Percentiles rank a stretch among this genome's conserved stretches.
These are phyloP conservation scores for Caenorhabditis inopinata DNA, from an alignment of 1,140 invertebrate genomes.

Conservation along the genomic window DNA sequence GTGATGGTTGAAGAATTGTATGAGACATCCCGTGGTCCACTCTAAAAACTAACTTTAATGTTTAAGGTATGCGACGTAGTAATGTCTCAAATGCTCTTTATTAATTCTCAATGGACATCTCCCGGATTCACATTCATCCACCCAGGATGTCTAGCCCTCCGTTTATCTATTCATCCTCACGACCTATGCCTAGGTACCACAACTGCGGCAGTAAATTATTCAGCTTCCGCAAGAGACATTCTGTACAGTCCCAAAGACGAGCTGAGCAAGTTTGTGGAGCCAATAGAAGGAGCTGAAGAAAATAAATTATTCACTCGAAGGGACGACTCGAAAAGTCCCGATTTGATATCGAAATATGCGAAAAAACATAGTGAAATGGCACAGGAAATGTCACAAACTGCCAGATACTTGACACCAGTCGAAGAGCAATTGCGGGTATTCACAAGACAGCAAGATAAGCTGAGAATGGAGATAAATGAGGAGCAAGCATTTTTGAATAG, in stretches of 20 bases:
- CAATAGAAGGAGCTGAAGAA: no score
- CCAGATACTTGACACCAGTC: neutral
- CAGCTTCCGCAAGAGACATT: neutral
- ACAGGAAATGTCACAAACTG: neutral
- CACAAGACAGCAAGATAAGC: neutral
- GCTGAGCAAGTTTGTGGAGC: neutral
- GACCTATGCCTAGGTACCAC: neutral
- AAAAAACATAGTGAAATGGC: neutral
- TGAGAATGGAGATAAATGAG: neutral
- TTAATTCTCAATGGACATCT: constrained; percentile 15
- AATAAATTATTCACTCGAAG: neutral
- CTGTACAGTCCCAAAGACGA: neutral
- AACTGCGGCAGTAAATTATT: neutral
- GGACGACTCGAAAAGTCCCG: neutral
- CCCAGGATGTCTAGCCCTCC: neutral
- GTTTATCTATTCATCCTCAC: neutral
- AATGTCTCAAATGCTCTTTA: constrained; percentile 12
- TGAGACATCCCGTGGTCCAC: no score
- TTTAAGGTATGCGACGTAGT: neutral
- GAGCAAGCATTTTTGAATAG: neutral
- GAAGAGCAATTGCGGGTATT: neutral
- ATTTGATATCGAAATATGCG: constrained; percentile 13
- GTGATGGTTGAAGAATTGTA: no score
- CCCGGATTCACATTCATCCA: constrained; percentile 26
- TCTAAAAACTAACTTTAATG: no score